Evolutionary conservation across 53 echinoderm and acorn worm species (phyloP).

Genomic region (Apostichopus leukothele): DNA sequence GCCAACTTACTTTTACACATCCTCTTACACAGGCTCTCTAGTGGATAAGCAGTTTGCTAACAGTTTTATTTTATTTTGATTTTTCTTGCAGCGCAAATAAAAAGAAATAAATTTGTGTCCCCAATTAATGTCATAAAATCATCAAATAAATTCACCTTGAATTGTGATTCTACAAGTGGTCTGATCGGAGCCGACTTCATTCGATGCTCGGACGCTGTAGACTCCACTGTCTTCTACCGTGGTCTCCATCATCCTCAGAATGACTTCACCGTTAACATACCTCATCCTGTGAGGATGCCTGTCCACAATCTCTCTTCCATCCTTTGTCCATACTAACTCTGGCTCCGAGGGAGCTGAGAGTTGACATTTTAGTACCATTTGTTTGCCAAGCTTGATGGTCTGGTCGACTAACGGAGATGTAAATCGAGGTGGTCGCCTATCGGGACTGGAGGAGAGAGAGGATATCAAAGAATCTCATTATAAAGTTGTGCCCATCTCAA

Average conservation of each 20-base stretch:
- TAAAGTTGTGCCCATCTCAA: too few species aligned
- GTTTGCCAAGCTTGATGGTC: conserved; percentile 47
- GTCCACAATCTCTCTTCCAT: conserved; percentile 22
- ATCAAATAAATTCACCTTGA: neutral
- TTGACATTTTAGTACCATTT: conserved; percentile 42
- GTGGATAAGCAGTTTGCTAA: too few species aligned
- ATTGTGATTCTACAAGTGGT: conserved; percentile 24
- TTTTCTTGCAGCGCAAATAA: too few species aligned
- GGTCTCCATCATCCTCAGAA: conserved; percentile 48
- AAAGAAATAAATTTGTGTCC: too few species aligned
- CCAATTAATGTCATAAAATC: too few species aligned
- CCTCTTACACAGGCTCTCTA: too few species aligned
- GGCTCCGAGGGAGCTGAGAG: conserved; percentile 34
- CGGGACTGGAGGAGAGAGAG: conserved; percentile 13
- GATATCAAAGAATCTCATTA: neutral
- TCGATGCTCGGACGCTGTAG: conserved; percentile 19
- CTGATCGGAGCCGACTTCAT: conserved; percentile 30
- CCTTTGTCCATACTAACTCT: conserved; percentile 33
- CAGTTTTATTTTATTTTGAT: too few species aligned
- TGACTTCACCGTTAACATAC: conserved; percentile 46
- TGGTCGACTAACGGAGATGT: conserved; percentile 30
- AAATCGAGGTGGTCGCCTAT: conserved; percentile 35
- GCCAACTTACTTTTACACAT: too few species aligned
- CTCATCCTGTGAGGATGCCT: conserved; percentile 41
- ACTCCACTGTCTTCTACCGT: conserved; percentile 20